Base-by-base conservation (phyloP, 2,888 invertebrate genomes). In the Drosophila infuscata region DNA sequence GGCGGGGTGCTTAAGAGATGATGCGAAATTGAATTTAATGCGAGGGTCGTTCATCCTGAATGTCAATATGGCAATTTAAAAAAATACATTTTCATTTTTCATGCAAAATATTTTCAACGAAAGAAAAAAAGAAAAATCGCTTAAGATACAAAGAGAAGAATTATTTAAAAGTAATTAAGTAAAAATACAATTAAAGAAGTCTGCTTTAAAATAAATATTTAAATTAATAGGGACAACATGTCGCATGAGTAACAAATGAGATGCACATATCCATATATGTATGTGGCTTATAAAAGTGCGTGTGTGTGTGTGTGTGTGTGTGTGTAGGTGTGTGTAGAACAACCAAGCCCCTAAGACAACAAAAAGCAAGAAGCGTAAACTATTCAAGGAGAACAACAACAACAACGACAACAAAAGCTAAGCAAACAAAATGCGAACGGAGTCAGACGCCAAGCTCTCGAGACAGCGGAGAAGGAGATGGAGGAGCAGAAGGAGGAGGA, bases 21-120 rank as follows among this genome's bases (percentile, higher is more conserved):
- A 64, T 48, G 57, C 48, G 62, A 78, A 65, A 78, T 76, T 78
- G 43, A 78, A 82, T 82, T 73, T 63, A 82, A 70, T 69, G 57
- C 51, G 57, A 58, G 38, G 20, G 11, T 43, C 41, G 46, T 58
- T 63, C 43, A 63, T 46, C 41, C 54, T 20, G 38, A 41, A 54
- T 46, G 46, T 33, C 54, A 54, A 49, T 48, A 36, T 35, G 49
- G 29, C 46, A 56, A 41, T 46, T 43, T 57, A 12, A 29, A 17
- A 17, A 30, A n/a, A 4, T 15, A 20, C 4, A 20, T 17, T 17
- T 49, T 5, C 25, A 25, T 17, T 46, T 25, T 15, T 20, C 43
- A 30, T 30, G n/a, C 17, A 25, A 8, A 6, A 20, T 25, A 17
- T 8, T 8, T 8, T 35, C 2, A 35, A 12, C 12, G 32, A 12